Percentiles rank a stretch among this genome's conserved stretches.
phyloP scores from a whole-genome alignment of 2,888 invertebrate genomes.

The Agrochola litura region DNA sequence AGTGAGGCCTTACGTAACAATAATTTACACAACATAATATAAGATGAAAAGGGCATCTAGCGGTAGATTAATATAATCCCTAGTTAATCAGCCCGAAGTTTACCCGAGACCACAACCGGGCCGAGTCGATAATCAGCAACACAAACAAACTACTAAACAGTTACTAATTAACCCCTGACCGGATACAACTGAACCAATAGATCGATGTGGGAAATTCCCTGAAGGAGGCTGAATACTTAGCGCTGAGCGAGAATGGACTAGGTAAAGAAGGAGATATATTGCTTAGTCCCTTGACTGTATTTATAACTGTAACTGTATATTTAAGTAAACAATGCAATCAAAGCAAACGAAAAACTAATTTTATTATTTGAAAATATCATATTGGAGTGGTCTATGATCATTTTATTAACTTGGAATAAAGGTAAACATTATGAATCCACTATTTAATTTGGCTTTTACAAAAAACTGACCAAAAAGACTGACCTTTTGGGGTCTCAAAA shows the following conservation, averaged over 20 bases:
- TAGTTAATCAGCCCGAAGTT: constrained; percentile 21
- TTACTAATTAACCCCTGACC: constrained; percentile 34
- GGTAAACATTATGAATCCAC: neutral
- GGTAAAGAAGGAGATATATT: too few species aligned
- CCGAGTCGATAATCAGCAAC: constrained; percentile 35
- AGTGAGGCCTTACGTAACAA: neutral
- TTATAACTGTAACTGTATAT: neutral
- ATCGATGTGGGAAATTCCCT: constrained; percentile 6
- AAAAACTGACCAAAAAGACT: neutral
- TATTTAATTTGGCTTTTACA: too few species aligned
- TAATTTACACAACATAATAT: neutral
- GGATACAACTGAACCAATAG: constrained; percentile 11
- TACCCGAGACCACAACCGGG: constrained; percentile 7
- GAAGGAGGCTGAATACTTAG: neutral
- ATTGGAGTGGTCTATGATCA: neutral
- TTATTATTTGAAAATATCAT: too few species aligned
- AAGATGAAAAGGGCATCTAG: constrained; percentile 18
- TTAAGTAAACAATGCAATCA: neutral
- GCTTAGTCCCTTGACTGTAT: neutral
- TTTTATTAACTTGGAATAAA: neutral
- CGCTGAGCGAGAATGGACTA: neutral
- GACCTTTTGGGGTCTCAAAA: neutral
- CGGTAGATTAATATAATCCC: constrained; percentile 29
- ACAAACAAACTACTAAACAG: constrained; percentile 49
- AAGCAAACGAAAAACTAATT: neutral